Conservation (phyloP, 2,113 vertebrate species). For the Aphyosemion australe region DNA sequence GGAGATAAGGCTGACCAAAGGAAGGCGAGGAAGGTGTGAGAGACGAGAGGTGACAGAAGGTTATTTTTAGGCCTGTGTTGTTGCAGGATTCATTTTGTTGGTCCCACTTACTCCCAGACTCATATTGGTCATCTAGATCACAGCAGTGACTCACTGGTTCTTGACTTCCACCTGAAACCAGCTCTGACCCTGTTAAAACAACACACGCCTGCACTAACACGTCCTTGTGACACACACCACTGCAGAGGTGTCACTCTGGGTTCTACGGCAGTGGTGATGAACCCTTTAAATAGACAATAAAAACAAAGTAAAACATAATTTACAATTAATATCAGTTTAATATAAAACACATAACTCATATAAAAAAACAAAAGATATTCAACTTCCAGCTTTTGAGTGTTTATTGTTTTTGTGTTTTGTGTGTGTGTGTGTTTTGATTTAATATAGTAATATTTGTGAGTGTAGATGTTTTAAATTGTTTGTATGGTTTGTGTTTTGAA, state of each 20-base stretch:
- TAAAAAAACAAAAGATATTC: too few species aligned
- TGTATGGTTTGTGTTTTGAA: too few species aligned
- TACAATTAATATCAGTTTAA: too few species aligned
- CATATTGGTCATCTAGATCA: constrained; percentile 19
- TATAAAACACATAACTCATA: too few species aligned
- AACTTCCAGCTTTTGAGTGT: too few species aligned
- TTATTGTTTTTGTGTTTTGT: too few species aligned
- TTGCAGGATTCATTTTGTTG: constrained; percentile 27
- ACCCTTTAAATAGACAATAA: neutral
- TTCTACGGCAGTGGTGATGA: neutral
- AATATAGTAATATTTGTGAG: too few species aligned
- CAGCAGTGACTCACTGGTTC: constrained; percentile 43
- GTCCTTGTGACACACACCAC: constrained; percentile 4
- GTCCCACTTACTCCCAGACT: constrained; percentile 3
- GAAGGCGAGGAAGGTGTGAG: constrained; percentile 28
- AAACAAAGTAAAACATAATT: neutral
- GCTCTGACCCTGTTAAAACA: constrained; percentile 35
- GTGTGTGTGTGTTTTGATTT: too few species aligned
- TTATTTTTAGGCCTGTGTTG: constrained; percentile 62
- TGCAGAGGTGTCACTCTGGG: neutral
- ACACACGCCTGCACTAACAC: constrained; percentile 15
- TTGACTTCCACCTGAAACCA: constrained; percentile 48
- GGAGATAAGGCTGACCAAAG: constrained; percentile 24
- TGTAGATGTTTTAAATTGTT: too few species aligned
- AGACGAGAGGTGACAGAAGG: constrained; percentile 35